Conservation (phyloP, 2,797 vertebrate species). For the Pipistrellus pipistrellus region DNA sequence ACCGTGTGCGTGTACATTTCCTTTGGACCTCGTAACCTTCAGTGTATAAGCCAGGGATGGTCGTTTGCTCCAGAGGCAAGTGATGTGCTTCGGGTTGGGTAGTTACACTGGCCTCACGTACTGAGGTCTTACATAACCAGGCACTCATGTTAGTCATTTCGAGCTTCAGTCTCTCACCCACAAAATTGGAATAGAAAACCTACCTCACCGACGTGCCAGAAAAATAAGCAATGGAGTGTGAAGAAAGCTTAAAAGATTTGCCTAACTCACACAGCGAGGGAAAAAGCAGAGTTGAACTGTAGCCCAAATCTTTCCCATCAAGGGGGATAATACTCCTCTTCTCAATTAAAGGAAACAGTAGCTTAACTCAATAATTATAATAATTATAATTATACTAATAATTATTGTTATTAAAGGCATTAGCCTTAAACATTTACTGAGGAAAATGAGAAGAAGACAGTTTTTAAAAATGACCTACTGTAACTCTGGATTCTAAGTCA, state of each 20-base stretch:
- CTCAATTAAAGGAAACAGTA: not conserved
- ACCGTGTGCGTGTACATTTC: not conserved
- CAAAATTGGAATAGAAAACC: not conserved
- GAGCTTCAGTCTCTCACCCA: not conserved
- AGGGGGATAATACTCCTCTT: not conserved
- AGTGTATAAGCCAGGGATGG: rapidly evolving
- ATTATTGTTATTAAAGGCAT: not conserved
- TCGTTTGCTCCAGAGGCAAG: not conserved
- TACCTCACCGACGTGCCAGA: not conserved
- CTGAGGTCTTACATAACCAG: not conserved
- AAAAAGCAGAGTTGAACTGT: not conserved
- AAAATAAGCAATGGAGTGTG: not conserved
- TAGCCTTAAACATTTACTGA: slow-evolving; percentile 1
- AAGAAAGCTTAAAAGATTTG: not conserved
- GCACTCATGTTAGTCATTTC: not conserved
- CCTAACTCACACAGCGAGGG: not conserved
- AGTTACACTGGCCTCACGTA: rapidly evolving
- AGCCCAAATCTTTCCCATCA: not conserved
- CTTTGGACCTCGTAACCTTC: no score
- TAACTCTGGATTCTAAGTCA: not conserved
- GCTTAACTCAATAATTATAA: not conserved
- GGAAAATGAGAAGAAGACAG: not conserved
- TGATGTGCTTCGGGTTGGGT: not conserved
- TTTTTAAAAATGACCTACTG: not conserved
- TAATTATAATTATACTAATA: not conserved